A percentile compares a stretch with the other conserved stretches of the same genome.
These are phyloP conservation scores for Scaptomyza graminum DNA, from an alignment of 1,140 invertebrate species.

Conservation along the genomic window DNA sequence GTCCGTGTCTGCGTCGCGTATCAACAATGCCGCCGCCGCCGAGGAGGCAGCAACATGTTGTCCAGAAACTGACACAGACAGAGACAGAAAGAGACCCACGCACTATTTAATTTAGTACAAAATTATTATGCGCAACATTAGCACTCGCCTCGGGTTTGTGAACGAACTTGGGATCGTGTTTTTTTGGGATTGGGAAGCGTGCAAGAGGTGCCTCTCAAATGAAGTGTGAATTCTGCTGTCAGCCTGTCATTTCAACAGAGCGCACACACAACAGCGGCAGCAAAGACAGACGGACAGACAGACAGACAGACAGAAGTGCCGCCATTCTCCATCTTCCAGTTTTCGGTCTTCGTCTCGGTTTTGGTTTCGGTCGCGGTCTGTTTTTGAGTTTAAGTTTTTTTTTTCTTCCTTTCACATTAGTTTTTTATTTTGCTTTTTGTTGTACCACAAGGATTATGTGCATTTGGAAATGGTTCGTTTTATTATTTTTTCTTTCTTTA, in stretches of 20 bases:
- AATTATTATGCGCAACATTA: slow-evolving; percentile 82
- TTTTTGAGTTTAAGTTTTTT: neutral
- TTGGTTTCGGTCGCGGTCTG: neutral
- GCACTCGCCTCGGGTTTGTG: slow-evolving; percentile 41
- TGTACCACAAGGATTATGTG: neutral
- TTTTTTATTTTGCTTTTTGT: neutral
- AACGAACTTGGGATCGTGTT: neutral
- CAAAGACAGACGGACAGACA: slow-evolving; percentile 16
- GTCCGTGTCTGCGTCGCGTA: slow-evolving; percentile 3
- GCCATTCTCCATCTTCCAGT: slow-evolving; percentile 4
- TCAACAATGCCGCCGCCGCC: slow-evolving; percentile 20
- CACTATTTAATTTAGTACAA: slow-evolving; percentile 82
- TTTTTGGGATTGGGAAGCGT: slow-evolving; percentile 11
- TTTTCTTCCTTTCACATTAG: neutral
- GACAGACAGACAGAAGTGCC: slow-evolving; percentile 39
- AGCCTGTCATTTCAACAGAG: slow-evolving; percentile 55
- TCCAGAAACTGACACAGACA: slow-evolving; percentile 14
- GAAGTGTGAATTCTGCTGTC: slow-evolving; percentile 77
- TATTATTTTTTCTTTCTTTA: neutral
- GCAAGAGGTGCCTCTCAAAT: slow-evolving; percentile 75
- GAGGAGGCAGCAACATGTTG: slow-evolving; percentile 66
- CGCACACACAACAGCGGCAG: slow-evolving; percentile 20
- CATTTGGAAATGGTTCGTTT: slow-evolving; percentile 1
- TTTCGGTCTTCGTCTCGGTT: neutral
- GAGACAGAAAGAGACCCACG: slow-evolving; percentile 58